These are phyloP conservation scores for Enteromius argenteus DNA, from an alignment of 2,797 vertebrate species.

Conservation along the genomic window DNA sequence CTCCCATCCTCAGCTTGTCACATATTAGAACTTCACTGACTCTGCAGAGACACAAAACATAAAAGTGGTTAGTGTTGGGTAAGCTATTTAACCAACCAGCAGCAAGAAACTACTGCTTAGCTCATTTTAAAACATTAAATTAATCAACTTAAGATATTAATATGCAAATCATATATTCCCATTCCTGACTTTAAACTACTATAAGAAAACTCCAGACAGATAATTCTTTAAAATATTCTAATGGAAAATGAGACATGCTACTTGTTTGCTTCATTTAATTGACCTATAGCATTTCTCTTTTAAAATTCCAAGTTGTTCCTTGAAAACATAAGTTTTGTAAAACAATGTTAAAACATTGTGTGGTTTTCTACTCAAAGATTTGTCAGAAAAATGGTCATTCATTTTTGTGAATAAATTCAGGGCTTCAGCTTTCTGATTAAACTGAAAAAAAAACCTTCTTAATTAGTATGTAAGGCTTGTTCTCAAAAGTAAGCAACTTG, in stretches of 20 bases:
- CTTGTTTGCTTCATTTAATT: not conserved
- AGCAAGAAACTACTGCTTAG: not conserved
- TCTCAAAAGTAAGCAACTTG: not conserved
- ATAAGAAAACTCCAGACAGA: not conserved
- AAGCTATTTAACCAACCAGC: not conserved
- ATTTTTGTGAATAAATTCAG: conserved; percentile 41
- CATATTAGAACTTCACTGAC: conserved; percentile 31
- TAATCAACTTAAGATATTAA: not conserved
- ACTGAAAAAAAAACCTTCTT: conserved; percentile 48
- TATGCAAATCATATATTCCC: not conserved
- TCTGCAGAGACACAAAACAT: conserved; percentile 54
- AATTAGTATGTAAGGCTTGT: not conserved
- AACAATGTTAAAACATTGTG: not conserved
- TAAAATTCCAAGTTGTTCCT: conserved; percentile 9
- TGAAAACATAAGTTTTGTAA: conserved; percentile 6
- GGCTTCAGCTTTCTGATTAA: conserved; percentile 60
- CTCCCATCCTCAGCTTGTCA: conserved; percentile 23
- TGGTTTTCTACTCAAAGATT: not conserved
- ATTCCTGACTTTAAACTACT: not conserved
- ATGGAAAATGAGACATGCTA: not conserved
- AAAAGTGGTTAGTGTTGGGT: not conserved
- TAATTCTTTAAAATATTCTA: not conserved
- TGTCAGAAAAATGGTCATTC: not conserved
- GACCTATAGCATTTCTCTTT: conserved; percentile 14
- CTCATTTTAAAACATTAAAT: not conserved